Base-by-base conservation (phyloP, 2,797 vertebrate species). In the Trachops cirrhosus region DNA sequence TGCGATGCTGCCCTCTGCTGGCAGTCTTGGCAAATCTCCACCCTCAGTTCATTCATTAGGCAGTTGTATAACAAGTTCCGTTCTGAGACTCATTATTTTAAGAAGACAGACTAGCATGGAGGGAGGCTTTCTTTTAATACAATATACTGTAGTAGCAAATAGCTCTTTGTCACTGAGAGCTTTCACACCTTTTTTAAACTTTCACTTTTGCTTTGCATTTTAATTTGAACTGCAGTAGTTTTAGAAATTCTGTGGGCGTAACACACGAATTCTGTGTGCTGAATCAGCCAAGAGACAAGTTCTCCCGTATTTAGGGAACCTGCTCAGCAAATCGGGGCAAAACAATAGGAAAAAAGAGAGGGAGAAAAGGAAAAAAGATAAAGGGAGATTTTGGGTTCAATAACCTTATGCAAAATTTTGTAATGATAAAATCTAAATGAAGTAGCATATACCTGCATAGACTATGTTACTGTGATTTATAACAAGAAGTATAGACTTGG, bases 61-160 rank as follows among this genome's bases (percentile, higher is more conserved):
- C 0, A 0, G 14, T 4, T 6, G 15, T 4, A 0, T 24, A n/a
- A 4, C 44, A 34, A n/a, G 22, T 9, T 1, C 29, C 18, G n/a
- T 46, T 21, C 12, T 1, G 19, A 2, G 21, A 84, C 12, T 74
- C 74, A 9, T 46, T 54, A 9, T 46, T 54, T 22, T 46, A 32
- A 84, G 11, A 57, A 71, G 11, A 34, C 14, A 44, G 19, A 1
- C 26, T 0, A 18, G 48, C 19, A 9, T 11, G 39, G n/a, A 54
- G 5, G 32, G 3, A 48, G 46, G 74, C 34, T 48, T 62, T n/a
- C 50, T 82, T 50, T 46, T 21, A 5, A 48, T 48, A 82, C n/a
- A 34, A 32, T 12, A 21, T 2, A 9, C 39, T n/a, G 0, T 15
- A 70, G 24, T 2, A 46, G 9, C 32, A 12, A 32, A 34, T 4